Evolutionary conservation across 2,113 vertebrate genomes (phyloP).

Genomic region (Larimichthys crocea): DNA sequence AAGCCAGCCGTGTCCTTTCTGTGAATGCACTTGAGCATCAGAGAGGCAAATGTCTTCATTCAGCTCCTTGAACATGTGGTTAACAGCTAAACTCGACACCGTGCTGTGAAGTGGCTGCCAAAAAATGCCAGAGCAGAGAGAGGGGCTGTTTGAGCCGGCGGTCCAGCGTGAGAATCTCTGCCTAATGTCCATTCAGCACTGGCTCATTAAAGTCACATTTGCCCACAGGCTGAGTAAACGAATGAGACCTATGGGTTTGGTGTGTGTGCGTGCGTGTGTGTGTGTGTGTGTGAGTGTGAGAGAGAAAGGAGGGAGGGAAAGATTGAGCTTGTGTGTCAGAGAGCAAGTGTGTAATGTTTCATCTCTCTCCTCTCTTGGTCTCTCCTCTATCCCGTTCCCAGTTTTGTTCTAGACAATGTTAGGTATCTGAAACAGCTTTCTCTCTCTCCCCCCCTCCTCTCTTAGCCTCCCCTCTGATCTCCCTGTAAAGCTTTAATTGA

Average conservation of each 20-base stretch:
- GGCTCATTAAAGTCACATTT: slow-evolving; percentile 80
- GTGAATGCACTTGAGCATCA: slow-evolving; percentile 26
- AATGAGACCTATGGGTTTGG: slow-evolving; percentile 64
- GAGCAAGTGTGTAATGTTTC: slow-evolving; percentile 49
- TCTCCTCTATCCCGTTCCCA: slow-evolving; percentile 20
- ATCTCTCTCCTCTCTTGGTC: slow-evolving; percentile 45
- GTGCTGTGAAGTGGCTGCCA: slow-evolving; percentile 68
- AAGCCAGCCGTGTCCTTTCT: neutral
- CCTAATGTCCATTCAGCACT: slow-evolving; percentile 73
- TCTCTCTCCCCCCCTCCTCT: neutral
- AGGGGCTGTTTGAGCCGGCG: slow-evolving; percentile 29
- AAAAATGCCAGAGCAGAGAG: slow-evolving; percentile 55
- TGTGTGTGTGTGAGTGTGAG: neutral
- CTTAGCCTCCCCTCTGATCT: slow-evolving; percentile 69
- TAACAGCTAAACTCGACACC: slow-evolving; percentile 61
- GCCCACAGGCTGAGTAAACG: slow-evolving; percentile 76
- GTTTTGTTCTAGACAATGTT: slow-evolving; percentile 59
- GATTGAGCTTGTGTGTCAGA: slow-evolving; percentile 42
- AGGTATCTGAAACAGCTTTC: slow-evolving; percentile 29
- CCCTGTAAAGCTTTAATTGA: slow-evolving; percentile 83
- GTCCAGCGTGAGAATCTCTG: slow-evolving; percentile 72
- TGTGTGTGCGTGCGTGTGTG: slow-evolving; percentile 26
- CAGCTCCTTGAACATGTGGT: slow-evolving; percentile 58
- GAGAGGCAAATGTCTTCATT: slow-evolving; percentile 50
- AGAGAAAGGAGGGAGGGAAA: slow-evolving; percentile 7